Conservation (phyloP, 2,113 vertebrate genomes). For the Verasper variegatus region DNA sequence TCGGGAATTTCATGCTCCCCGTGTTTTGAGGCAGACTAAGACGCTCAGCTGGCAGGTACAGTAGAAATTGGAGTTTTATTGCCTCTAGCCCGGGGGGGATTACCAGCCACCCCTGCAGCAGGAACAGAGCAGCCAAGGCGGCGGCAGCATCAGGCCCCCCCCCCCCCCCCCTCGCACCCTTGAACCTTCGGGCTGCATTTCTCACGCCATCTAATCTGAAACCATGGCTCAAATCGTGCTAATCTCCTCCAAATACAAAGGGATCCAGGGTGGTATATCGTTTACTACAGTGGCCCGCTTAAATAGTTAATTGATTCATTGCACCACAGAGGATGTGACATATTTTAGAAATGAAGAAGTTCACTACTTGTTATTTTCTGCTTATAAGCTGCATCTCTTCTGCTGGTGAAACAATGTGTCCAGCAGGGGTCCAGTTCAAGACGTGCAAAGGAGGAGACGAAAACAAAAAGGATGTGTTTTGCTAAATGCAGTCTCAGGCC, state of each 20-base stretch:
- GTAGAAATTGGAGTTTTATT: slow-evolving; percentile 85
- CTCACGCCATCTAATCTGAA: slow-evolving; percentile 81
- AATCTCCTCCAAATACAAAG: slow-evolving; percentile 74
- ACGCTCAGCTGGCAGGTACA: slow-evolving; percentile 84
- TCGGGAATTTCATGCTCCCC: slow-evolving; percentile 82
- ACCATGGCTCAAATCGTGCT: slow-evolving; percentile 70
- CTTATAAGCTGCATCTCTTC: slow-evolving; percentile 32
- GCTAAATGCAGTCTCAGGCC: not conserved
- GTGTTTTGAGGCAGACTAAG: slow-evolving; percentile 68
- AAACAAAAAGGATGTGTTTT: not conserved
- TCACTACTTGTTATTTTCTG: not conserved
- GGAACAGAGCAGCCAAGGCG: slow-evolving; percentile 47
- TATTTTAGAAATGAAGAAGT: slow-evolving; percentile 36
- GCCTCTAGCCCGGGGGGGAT: slow-evolving; percentile 70
- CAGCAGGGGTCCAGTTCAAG: slow-evolving; percentile 27
- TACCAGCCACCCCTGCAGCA: slow-evolving; percentile 68
- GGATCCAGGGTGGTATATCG: slow-evolving; percentile 59
- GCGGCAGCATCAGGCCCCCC: slow-evolving; percentile 24
- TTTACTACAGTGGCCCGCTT: slow-evolving; percentile 60
- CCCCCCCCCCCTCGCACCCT: slow-evolving; percentile 15
- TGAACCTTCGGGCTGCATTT: slow-evolving; percentile 59
- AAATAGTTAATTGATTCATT: slow-evolving; percentile 68
- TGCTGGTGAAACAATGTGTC: slow-evolving; percentile 9
- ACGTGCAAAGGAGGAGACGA: slow-evolving; percentile 25
- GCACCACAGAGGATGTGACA: slow-evolving; percentile 12